Evolutionary conservation across 1,140 invertebrate genomes (phyloP), one percentile per base, ranked within the genome.

Genomic region (Adoxophyes honmai): DNA sequence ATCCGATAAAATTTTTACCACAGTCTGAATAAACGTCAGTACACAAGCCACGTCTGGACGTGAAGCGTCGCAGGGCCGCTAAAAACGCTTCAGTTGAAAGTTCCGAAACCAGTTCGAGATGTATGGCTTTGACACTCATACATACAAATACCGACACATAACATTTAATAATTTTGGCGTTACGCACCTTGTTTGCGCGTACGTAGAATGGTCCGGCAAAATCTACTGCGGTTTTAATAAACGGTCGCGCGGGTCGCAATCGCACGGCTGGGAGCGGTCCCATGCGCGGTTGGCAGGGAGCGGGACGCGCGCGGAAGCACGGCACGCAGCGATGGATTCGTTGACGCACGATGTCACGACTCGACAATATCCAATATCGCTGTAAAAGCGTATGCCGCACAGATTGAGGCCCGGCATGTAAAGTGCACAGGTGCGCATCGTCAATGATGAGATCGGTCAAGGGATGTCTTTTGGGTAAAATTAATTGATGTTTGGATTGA

Each of bases 21-120:
- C 37, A 34, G 34, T 61, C 59, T 1, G 53, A 48, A 51, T 36
- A 52, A 34, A 63, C 59, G 36, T 58, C 54, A 10, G 44, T 36
- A 36, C 58, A 59, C 16, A 62, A 67, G 13, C 75, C 71, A 34
- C 75, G 60, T 35, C 71, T 52, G 8, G 66, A 52, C 11, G 74
- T 66, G 56, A 86, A 87, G 51, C 62, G 59, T 52, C 56, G 15
- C 16, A 91, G 61, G 0, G 74, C 70, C 5, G 69, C 64, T 3
- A 86, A 13, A 57, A 86, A 84, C 2, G 62, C 67, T 35, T 73
- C 64, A 0, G 73, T 74, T 0, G 78, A 66, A 3, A 85, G 28
- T 57, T 79, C 69, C 1, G 53, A 61, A 62, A 83, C 75, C 68
- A 60, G 62, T 84, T 76, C 90, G 69, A 80, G 76, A 81, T 88